Evolutionary conservation across 2,113 vertebrate genomes (phyloP), one percentile per base, ranked within the genome.

Genomic region (Periophthalmodon schlosseri): DNA sequence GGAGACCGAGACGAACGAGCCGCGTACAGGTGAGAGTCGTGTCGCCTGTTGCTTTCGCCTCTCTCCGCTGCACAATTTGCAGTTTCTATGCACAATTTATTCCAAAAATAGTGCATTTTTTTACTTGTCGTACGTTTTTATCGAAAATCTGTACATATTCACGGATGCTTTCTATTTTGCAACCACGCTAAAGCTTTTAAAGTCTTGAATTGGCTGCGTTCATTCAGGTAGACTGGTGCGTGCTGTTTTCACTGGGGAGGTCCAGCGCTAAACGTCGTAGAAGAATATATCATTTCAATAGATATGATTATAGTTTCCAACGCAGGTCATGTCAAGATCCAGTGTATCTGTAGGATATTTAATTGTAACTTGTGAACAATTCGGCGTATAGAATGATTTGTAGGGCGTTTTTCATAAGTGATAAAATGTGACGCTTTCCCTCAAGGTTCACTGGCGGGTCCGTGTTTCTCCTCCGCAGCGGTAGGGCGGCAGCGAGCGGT

Each of bases 31-130:
- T 94, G 89, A 93, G 93, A 63, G 88, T 85, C 24, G 87, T 88
- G 87, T 88, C 93, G 93, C 93, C 93, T 94, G 93, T 94, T 94
- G 93, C 93, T 86, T 75, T 72, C 66, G 49, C 18, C n/a, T 44
- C 52, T 54, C 52, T n/a, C 36, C 7, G 46, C 66, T 63, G 47
- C 68, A 77, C 15, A 49, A 65, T 23, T 34, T 34, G 12, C 74
- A 52, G 36, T 34, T 16, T 33, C 46, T 58, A n/a, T 68, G 72
- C 68, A 28, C 5, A 15, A 54, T 56, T 81, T 44, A 8, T 44
- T 21, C 4, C 0, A 0, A 16, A 68, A 28, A 9, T 33, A 49
- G 1, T 46, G 8, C 39, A 63, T 10, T 36, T 44, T 68, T 33
- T 23, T 57, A n/a, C 14, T 21, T 11, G 4, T 33, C 7, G 9